Evolutionary conservation across 2,797 vertebrate genomes (phyloP).

Genomic region (Kryptopterus vitreolus): DNA sequence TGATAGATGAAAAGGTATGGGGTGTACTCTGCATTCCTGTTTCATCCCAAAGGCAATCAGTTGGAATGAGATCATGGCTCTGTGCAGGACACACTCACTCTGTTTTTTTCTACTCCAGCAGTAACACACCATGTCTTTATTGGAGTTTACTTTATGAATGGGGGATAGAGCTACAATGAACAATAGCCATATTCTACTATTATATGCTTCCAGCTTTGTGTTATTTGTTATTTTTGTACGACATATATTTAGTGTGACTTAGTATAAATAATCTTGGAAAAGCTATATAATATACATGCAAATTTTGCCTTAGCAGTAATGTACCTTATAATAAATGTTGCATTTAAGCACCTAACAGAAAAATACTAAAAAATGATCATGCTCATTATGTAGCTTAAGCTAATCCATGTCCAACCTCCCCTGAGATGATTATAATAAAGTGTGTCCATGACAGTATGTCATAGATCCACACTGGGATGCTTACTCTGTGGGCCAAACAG

Average conservation of each 20-base stretch:
- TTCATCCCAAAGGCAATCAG: neutral
- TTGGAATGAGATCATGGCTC: neutral
- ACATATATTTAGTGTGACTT: no score
- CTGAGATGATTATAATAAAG: neutral
- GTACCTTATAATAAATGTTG: neutral
- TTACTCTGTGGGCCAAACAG: conserved; percentile 85
- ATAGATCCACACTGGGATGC: conserved; percentile 53
- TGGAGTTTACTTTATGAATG: neutral
- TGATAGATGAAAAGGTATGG: neutral
- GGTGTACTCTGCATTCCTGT: neutral
- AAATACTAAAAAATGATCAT: neutral
- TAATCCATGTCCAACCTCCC: no score
- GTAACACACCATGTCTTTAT: neutral
- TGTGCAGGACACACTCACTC: neutral
- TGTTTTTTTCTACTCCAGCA: neutral
- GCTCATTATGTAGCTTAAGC: neutral
- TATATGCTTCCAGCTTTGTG: neutral
- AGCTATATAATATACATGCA: neutral
- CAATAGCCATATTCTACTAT: neutral
- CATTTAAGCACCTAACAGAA: neutral
- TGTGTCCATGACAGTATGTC: no score
- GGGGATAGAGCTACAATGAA: neutral
- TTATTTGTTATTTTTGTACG: no score
- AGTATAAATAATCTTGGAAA: neutral
- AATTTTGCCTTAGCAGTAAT: neutral